Conservation (phyloP, 2,113 vertebrate genomes). For the Rhinichthys klamathensis region DNA sequence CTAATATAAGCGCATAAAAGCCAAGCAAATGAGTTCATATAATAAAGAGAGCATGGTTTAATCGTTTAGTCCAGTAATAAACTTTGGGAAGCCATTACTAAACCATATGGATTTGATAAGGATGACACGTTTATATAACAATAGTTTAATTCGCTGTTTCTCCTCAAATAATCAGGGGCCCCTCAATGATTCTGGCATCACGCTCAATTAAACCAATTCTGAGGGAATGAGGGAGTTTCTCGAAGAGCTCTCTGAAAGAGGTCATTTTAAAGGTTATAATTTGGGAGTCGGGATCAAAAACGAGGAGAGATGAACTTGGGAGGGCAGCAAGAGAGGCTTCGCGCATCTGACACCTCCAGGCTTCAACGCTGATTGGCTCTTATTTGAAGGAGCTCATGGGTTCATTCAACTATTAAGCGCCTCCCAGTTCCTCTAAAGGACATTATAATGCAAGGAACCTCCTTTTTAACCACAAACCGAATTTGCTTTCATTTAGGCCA, state of each 20-base stretch:
- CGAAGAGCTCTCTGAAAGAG: slow-evolving; percentile 72
- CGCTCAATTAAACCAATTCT: slow-evolving; percentile 76
- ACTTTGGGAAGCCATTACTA: slow-evolving; percentile 15
- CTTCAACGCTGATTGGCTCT: slow-evolving; percentile 94
- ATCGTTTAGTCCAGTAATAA: slow-evolving; percentile 12
- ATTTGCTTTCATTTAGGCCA: slow-evolving; percentile 97
- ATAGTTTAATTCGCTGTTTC: slow-evolving; percentile 42
- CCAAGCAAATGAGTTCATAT: background rate
- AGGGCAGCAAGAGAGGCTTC: slow-evolving; percentile 65
- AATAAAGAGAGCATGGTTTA: slow-evolving; percentile 7
- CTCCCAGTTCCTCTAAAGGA: slow-evolving; percentile 96
- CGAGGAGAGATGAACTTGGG: slow-evolving; percentile 79
- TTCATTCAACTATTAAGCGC: slow-evolving; percentile 96
- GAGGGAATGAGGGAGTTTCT: slow-evolving; percentile 69
- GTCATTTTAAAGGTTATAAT: slow-evolving; percentile 79
- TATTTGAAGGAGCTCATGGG: slow-evolving; percentile 88
- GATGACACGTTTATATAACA: slow-evolving; percentile 36
- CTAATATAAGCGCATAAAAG: background rate
- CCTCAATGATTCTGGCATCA: slow-evolving; percentile 55
- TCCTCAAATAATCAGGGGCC: slow-evolving; percentile 20
- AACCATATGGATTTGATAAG: slow-evolving; percentile 41
- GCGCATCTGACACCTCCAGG: slow-evolving; percentile 81
- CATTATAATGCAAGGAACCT: slow-evolving; percentile 99
- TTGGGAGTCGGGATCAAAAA: slow-evolving; percentile 77
- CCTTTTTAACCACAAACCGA: slow-evolving; percentile 98